These are phyloP conservation scores for Ditylenchus weischeri DNA, from an alignment of 2,888 invertebrate species.

Conservation along the genomic window DNA sequence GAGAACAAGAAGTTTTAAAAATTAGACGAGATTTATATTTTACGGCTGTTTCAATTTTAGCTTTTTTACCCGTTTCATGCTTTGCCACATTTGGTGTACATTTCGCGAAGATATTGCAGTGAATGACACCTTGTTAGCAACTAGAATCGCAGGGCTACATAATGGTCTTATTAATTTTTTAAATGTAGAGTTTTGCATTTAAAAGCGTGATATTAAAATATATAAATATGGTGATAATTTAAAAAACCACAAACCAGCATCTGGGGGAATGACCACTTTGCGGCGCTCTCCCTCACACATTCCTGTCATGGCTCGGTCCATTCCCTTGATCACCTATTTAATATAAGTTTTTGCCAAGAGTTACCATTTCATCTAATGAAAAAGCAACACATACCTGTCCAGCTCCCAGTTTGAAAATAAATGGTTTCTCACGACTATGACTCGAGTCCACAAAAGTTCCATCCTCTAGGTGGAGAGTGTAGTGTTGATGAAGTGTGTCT, in stretches of 20 bases:
- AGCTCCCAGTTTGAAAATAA: slow-evolving; percentile 50
- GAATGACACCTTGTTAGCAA: no score
- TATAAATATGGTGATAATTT: background rate
- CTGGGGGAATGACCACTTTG: slow-evolving; percentile 53
- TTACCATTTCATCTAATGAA: background rate
- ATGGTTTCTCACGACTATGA: slow-evolving; percentile 51
- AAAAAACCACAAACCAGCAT: slow-evolving; percentile 37
- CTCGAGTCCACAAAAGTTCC: slow-evolving; percentile 55
- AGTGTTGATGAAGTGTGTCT: slow-evolving; percentile 56
- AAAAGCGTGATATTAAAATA: no score
- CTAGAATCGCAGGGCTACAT: no score
- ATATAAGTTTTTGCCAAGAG: background rate
- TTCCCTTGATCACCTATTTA: slow-evolving; percentile 47
- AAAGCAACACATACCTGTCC: slow-evolving; percentile 38
- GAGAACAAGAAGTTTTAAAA: no score
- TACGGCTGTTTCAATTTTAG: no score
- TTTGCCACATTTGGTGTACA: no score
- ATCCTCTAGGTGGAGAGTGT: slow-evolving; percentile 53
- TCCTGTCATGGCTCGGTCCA: slow-evolving; percentile 55
- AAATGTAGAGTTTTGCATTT: no score
- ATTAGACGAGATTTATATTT: no score
- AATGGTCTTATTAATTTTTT: no score
- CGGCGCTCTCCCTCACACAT: slow-evolving; percentile 57
- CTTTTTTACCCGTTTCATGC: no score
- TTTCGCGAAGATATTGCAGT: no score